These are phyloP conservation scores for Oscheius sp. DNA, from an alignment of 2,888 invertebrate genomes.

Conservation along the genomic window DNA sequence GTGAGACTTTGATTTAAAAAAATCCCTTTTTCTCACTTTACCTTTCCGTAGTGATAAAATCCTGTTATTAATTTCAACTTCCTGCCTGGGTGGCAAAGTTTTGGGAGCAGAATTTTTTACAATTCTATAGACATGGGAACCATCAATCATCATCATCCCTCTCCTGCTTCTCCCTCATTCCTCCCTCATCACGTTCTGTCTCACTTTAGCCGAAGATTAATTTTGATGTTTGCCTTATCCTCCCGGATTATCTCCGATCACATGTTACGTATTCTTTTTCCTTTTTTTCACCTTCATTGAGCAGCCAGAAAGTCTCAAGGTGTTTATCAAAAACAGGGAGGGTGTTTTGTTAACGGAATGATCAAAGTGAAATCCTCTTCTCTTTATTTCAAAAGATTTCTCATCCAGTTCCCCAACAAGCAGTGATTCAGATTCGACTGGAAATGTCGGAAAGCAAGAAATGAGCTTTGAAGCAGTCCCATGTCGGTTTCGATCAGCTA, in stretches of 20 bases:
- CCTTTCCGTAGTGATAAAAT: too few relatives aligned
- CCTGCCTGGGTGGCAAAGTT: too few relatives aligned
- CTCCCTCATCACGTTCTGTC: background rate
- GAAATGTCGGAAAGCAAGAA: conserved; percentile 17
- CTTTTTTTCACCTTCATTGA: background rate
- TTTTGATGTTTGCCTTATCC: background rate
- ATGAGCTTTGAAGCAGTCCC: conserved; percentile 76
- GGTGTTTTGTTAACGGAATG: too few relatives aligned
- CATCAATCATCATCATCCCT: too few relatives aligned
- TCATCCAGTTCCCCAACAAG: background rate
- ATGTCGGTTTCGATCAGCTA: conserved; percentile 42
- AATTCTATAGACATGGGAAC: background rate
- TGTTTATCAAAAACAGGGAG: too few relatives aligned
- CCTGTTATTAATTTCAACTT: too few relatives aligned
- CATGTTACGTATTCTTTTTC: background rate
- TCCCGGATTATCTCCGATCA: background rate
- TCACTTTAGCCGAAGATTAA: background rate
- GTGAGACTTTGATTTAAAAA: background rate
- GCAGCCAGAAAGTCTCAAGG: background rate
- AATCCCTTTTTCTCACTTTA: background rate
- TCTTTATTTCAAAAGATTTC: background rate
- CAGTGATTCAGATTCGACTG: background rate
- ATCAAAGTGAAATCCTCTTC: background rate
- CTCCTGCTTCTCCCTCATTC: background rate
- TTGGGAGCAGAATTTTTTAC: too few relatives aligned